These are phyloP conservation scores for Oriolus oriolus DNA, from an alignment of 2,113 vertebrate species.

Conservation along the genomic window DNA sequence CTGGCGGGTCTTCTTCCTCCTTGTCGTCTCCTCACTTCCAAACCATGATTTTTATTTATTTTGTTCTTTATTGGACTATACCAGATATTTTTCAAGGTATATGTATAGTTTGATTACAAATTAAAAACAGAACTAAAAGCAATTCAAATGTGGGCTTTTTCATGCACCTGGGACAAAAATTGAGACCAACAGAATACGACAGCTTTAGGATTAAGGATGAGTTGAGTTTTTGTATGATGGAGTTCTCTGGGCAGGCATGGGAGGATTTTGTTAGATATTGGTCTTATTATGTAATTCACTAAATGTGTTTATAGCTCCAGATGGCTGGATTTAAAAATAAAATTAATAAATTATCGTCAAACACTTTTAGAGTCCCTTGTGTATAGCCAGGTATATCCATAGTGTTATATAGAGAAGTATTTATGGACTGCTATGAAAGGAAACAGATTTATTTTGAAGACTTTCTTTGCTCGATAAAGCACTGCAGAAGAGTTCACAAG, in stretches of 20 bases:
- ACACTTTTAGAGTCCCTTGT: background rate
- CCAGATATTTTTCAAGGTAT: background rate
- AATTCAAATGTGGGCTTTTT: background rate
- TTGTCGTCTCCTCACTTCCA: background rate
- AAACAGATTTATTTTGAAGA: background rate
- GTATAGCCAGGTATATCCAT: background rate
- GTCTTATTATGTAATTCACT: background rate
- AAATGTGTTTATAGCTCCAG: slow-evolving; percentile 15
- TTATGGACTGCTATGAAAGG: background rate
- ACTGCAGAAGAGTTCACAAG: background rate
- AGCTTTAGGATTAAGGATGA: background rate
- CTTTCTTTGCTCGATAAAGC: background rate
- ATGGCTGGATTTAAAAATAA: slow-evolving; percentile 44
- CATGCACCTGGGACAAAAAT: background rate
- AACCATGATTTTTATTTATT: background rate
- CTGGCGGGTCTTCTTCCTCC: background rate
- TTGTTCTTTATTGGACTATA: background rate
- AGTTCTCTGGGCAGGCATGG: background rate
- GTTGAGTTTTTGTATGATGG: background rate
- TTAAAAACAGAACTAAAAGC: background rate
- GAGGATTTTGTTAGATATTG: slow-evolving; percentile 17
- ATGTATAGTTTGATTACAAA: rapidly evolving
- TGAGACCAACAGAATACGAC: background rate
- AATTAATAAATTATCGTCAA: slow-evolving; percentile 40
- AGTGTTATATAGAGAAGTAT: background rate